Percentiles rank a stretch among this genome's conserved stretches.
Evolutionary conservation across 2,888 invertebrate genomes (phyloP).

Genomic region (Ceratothoa steindachneri): DNA sequence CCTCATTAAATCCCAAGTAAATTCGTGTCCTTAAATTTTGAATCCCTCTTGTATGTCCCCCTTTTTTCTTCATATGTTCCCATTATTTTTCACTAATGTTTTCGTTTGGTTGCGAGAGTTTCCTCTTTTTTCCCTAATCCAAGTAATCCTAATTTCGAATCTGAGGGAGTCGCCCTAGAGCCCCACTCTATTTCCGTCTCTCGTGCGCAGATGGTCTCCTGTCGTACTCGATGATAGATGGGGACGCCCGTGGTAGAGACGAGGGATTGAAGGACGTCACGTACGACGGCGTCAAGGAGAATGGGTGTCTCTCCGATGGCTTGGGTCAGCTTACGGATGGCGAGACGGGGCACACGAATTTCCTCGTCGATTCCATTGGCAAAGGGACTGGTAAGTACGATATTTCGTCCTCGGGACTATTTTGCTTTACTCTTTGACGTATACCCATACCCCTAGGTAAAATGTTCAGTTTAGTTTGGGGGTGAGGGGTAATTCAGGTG

Average conservation of each 20-base stretch:
- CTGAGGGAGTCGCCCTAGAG: too few relatives aligned
- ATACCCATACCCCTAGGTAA: background rate
- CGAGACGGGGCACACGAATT: slow-evolving; percentile 62
- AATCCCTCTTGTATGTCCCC: too few relatives aligned
- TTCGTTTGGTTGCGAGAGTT: too few relatives aligned
- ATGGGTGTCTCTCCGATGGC: slow-evolving; percentile 59
- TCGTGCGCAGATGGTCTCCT: slow-evolving; percentile 67
- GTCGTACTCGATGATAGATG: slow-evolving; percentile 82
- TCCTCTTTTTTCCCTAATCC: too few relatives aligned
- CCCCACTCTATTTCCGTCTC: background rate
- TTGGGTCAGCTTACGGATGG: slow-evolving; percentile 69
- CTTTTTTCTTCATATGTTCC: too few relatives aligned
- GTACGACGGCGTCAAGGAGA: slow-evolving; percentile 62
- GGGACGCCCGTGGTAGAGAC: slow-evolving; percentile 62
- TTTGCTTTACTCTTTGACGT: background rate
- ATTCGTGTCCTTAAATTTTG: too few relatives aligned
- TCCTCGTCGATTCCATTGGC: slow-evolving; percentile 60
- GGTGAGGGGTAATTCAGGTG: background rate
- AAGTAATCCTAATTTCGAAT: too few relatives aligned
- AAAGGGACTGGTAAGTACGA: slow-evolving; percentile 62
- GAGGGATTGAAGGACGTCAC: slow-evolving; percentile 65
- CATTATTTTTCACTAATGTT: too few relatives aligned
- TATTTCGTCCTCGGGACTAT: background rate
- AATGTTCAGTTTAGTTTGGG: background rate
- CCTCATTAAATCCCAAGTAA: too few relatives aligned